Conservation (phyloP, 2,113 vertebrate genomes). For the Nycticryphes semicollaris region DNA sequence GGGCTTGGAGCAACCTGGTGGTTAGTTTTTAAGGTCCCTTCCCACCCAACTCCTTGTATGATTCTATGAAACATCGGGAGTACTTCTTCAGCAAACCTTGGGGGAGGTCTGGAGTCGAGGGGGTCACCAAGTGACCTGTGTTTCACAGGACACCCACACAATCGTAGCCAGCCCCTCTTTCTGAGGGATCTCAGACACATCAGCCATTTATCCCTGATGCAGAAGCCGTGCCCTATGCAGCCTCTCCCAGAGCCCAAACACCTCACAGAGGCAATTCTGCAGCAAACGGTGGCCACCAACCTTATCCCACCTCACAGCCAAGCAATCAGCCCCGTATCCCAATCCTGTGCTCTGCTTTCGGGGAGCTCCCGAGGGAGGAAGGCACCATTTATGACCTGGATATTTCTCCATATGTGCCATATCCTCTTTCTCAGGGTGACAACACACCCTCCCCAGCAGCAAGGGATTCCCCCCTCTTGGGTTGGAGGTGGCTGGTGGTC, state of each 20-base stretch:
- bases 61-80: too few relatives aligned
- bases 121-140: too few relatives aligned
- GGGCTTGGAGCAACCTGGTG: too few relatives aligned
- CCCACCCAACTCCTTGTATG: too few relatives aligned
- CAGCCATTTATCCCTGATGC: background rate
- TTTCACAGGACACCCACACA: background rate
- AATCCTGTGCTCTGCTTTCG: background rate
- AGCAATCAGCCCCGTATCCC: background rate
- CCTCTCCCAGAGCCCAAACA: background rate
- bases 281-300: accelerated
- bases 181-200: too few relatives aligned
- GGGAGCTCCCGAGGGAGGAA: too few relatives aligned
- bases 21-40: too few relatives aligned
- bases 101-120: too few relatives aligned
- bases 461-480: background rate
- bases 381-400: background rate
- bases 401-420: background rate
- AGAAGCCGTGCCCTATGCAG: accelerated
- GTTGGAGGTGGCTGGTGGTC: accelerated
- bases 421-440: background rate
- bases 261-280: accelerated
- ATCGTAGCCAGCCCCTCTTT: background rate
- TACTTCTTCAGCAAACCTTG: too few relatives aligned
- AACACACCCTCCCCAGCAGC: background rate
- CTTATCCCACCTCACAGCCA: background rate